Base-by-base conservation (phyloP, 2,888 invertebrate genomes). In the Sympetrum striolatum region DNA sequence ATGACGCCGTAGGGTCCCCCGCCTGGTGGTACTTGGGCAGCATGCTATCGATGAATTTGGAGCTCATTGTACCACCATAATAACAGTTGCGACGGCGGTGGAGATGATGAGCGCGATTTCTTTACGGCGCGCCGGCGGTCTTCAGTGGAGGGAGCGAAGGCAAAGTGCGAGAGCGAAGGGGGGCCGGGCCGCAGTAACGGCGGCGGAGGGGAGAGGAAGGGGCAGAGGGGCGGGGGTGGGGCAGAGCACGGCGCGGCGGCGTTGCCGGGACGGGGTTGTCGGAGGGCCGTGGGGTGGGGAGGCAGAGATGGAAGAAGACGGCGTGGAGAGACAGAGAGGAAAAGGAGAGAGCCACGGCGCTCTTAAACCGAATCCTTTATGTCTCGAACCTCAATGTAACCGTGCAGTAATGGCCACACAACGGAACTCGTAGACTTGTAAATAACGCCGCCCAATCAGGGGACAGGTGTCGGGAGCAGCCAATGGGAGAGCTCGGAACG, bases 41-140 rank as follows among this genome's bases (percentile, higher is more conserved):
- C 98, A 98, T 98, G 96, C 98, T 98, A 97, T 98, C 98, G 96
- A 98, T 97, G 96, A 98, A 98, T 96, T 98, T 98, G 96, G 98
- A 98, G 96, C 97, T 97, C 98, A 98, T 98, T 96, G 96, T 97
- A 94, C 91, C 92, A 92, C 80, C 64, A 90, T 91, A 90, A 86
- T 86, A 86, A 86, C 86, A 86, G 86, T 86, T 86, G 86, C 86
- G 86, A 64, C 86, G 86, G 86, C 86, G 86, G 86, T 58, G 37
- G 86, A 86, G 86, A 86, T 86, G 86, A 86, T 86, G 86, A 86
- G 86, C 86, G 86, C 86, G 86, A 86, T 86, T 86, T 86, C 86
- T 86, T 86, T 86, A 86, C 86, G 86, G 86, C 86, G 86, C 86
- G 60, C 60, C 64, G 86, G 86, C 86, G 64, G 86, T 86, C 86